Percentiles rank a stretch among this genome's conserved stretches.
These are phyloP conservation scores for Hemitrygon akajei DNA, from an alignment of 2,797 vertebrate species.

Conservation along the genomic window DNA sequence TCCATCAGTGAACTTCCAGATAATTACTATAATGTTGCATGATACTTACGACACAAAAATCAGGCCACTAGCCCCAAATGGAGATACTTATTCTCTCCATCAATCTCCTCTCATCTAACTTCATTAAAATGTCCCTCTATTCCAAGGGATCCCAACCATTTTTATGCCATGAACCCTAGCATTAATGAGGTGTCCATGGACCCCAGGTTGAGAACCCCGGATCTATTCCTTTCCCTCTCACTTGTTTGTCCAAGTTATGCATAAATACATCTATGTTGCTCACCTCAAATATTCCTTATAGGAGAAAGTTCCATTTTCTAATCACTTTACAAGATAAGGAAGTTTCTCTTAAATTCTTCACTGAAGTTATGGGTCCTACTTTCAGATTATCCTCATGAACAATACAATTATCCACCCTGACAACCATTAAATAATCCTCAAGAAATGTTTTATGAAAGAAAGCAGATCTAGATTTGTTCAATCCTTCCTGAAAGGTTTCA, in stretches of 20 bases:
- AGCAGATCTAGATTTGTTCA: neutral
- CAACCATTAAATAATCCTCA: neutral
- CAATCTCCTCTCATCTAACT: neutral
- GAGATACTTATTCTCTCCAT: neutral
- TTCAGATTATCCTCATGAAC: neutral
- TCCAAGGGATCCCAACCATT: too few relatives aligned
- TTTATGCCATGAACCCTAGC: too few relatives aligned
- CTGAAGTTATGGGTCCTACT: neutral
- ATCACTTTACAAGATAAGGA: neutral
- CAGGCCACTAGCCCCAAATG: neutral
- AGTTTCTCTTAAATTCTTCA: neutral
- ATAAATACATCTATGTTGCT: neutral
- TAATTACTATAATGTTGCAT: neutral
- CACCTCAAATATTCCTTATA: too few relatives aligned
- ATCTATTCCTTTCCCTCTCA: neutral
- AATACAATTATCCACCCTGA: neutral
- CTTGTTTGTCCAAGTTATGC: neutral
- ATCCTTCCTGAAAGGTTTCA: neutral
- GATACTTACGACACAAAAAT: neutral
- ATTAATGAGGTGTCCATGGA: too few relatives aligned
- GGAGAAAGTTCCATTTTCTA: too few relatives aligned
- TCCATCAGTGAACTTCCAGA: neutral
- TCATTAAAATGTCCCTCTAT: neutral
- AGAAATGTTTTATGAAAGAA: neutral
- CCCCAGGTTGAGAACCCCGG: too few relatives aligned